A percentile compares a stretch with the other conserved stretches of the same genome.
Evolutionary conservation across 1,140 invertebrate species (phyloP).

Genomic region (Brachionus plicatilis): DNA sequence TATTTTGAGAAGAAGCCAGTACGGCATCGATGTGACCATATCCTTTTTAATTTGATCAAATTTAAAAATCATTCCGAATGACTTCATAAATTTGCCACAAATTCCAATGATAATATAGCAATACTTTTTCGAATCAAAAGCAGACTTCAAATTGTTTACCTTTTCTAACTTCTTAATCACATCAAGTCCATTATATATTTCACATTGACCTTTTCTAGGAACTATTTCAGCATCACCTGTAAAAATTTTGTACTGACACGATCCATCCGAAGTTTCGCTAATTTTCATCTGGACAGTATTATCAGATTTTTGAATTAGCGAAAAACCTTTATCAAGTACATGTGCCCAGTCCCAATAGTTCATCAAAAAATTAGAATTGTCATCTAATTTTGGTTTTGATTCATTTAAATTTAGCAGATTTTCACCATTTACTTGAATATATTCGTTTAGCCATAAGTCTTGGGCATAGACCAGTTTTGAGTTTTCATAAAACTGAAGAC

Average conservation of each 20-base stretch:
- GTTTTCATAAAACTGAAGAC: conserved; percentile 19
- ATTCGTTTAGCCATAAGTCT: background rate
- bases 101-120: background rate
- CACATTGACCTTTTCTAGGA: background rate
- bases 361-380: background rate
- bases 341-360: background rate
- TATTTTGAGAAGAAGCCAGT: background rate
- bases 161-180: background rate
- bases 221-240: background rate
- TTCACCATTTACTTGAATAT: background rate
- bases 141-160: background rate
- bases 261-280: background rate
- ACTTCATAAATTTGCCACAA: background rate
- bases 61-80: background rate
- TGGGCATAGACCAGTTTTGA: background rate
- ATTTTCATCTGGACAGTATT: background rate
- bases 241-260: background rate
- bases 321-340: background rate
- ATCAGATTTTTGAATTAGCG: background rate
- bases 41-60: background rate
- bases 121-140: background rate
- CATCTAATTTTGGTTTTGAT: background rate
- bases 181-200: background rate
- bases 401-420: background rate
- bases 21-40: background rate